Conservation (phyloP, 2,797 vertebrate species). For the Acipenser oxyrinchus region DNA sequence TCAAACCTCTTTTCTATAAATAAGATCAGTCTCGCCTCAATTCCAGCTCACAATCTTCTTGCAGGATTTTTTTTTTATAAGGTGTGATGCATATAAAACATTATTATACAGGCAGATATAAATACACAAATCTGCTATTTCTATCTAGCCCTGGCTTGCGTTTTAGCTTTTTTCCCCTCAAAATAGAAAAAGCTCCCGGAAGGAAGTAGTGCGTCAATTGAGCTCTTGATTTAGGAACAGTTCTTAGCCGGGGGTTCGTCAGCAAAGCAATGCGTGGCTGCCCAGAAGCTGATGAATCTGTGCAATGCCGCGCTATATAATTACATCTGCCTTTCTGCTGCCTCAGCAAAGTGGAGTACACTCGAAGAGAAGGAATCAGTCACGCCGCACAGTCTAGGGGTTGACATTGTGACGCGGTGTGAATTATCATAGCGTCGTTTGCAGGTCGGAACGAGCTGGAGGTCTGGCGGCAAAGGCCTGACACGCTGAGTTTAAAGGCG, state of each 20-base stretch:
- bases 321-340: conserved; percentile 59
- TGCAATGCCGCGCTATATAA: conserved; percentile 49
- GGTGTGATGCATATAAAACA: too few relatives aligned
- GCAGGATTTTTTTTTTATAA: too few relatives aligned
- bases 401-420: too few relatives aligned
- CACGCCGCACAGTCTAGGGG: too few relatives aligned
- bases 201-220: conserved; percentile 34
- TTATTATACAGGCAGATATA: too few relatives aligned
- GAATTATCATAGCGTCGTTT: too few relatives aligned
- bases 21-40: too few relatives aligned
- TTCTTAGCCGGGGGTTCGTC: conserved; percentile 36
- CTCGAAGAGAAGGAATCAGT: too few relatives aligned
- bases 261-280: conserved; percentile 45
- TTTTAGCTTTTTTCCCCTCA: not conserved
- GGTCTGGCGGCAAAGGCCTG: too few relatives aligned
- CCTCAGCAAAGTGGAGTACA: conserved; percentile 47
- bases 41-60: too few relatives aligned
- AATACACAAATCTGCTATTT: conserved; percentile 10
- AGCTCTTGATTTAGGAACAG: conserved; percentile 41
- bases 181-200: conserved; percentile 27
- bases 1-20: conserved; percentile 8
- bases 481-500: too few relatives aligned
- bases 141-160: conserved; percentile 7
- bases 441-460: too few relatives aligned
- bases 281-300: conserved; percentile 55